Conservation (phyloP, 2,888 invertebrate species). For the Cerceris ruficornis region DNA sequence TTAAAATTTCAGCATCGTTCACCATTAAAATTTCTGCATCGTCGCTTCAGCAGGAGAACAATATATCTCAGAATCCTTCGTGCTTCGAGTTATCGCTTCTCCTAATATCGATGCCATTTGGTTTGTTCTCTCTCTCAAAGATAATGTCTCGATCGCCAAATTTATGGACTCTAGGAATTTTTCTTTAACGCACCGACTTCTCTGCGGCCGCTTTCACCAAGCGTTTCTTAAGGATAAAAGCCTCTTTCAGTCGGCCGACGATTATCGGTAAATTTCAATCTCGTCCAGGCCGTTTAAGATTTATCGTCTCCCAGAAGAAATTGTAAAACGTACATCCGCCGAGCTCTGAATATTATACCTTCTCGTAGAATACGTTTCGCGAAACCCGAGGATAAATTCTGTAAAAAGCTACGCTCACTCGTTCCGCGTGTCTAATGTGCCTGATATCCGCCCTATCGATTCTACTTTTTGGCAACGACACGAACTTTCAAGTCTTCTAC, state of each 20-base stretch:
- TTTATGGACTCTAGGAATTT: neutral
- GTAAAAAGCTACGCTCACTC: too few species aligned
- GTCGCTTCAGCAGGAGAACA: too few species aligned
- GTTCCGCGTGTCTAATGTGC: too few species aligned
- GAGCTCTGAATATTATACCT: too few species aligned
- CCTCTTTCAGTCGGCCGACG: slow-evolving; percentile 16
- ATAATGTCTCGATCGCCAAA: neutral
- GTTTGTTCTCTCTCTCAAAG: neutral
- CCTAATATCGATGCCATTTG: neutral
- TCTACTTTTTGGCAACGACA: too few species aligned
- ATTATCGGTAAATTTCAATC: slow-evolving; percentile 23
- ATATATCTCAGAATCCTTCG: neutral
- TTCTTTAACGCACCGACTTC: slow-evolving; percentile 1
- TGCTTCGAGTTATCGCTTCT: neutral
- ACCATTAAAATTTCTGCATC: too few species aligned
- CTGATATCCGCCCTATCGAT: too few species aligned
- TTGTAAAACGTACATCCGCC: neutral
- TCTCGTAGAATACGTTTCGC: too few species aligned
- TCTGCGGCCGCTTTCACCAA: neutral
- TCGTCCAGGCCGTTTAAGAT: slow-evolving; percentile 1
- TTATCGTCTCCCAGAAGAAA: neutral
- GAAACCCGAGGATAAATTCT: too few species aligned
- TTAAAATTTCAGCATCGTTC: too few species aligned
- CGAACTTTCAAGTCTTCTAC: too few species aligned
- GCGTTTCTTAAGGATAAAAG: neutral